Conservation (phyloP, 2,113 vertebrate species). For the Micronycteris hirsuta region DNA sequence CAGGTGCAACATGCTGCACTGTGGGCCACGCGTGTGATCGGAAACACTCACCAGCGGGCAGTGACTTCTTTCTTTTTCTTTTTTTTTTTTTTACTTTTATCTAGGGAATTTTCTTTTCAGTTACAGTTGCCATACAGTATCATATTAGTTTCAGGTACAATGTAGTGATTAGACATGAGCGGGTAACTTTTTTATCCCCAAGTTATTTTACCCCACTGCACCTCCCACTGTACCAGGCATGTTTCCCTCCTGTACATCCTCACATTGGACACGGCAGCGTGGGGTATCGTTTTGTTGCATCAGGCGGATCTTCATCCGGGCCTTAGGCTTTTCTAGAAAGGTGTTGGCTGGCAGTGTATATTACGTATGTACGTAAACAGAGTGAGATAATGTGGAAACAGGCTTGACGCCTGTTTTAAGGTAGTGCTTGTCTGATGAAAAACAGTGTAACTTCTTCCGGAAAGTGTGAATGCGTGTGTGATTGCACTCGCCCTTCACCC, state of each 20-base stretch:
- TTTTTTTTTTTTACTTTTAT: too few relatives aligned
- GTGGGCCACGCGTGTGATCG: accelerated
- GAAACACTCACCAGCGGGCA: accelerated
- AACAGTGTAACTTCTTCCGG: background rate
- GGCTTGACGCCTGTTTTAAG: background rate
- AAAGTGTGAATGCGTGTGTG: accelerated
- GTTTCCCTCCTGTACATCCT: background rate
- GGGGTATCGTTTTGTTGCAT: background rate
- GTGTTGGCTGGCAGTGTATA: background rate
- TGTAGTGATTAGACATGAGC: accelerated
- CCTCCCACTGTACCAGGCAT: background rate
- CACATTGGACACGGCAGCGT: accelerated
- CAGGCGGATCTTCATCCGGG: background rate
- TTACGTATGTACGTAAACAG: accelerated
- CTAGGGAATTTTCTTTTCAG: background rate
- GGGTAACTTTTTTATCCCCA: background rate
- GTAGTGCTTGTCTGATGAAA: background rate
- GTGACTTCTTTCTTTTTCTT: background rate
- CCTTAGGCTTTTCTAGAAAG: background rate
- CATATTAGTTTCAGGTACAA: background rate
- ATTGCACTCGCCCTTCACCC: accelerated
- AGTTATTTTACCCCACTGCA: accelerated
- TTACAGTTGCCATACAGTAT: too few relatives aligned
- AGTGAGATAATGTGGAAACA: too few relatives aligned
- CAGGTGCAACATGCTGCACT: accelerated